Evolutionary conservation across 2,113 vertebrate species (phyloP), one percentile per base, ranked within the genome.

Genomic region (Atrichornis clamosus): DNA sequence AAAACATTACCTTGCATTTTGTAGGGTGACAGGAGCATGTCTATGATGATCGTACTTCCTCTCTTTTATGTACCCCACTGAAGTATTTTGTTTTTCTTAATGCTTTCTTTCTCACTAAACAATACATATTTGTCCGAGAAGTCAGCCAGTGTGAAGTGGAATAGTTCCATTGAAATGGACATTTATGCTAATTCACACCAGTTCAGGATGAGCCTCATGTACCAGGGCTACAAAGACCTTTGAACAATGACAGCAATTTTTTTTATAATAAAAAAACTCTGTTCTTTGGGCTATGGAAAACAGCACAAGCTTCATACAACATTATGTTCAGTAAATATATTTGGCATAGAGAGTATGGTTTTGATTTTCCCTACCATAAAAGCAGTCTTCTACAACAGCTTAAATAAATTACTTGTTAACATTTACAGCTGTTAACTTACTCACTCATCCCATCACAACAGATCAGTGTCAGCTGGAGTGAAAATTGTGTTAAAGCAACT

Each of bases 331-430:
- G 55, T 50, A 73, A 88, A 95, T 84, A 74, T 84, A 63, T 75
- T 80, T 96, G 92, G 75, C 76, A 80, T 37, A 59, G 41, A 49
- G 73, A 68, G 8, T 8, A 64, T 15, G 15, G 20, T 94, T 87
- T 37, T 94, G 79, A 84, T 90, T 90, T 93, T 19, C 62, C 37
- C 44, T 70, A 64, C 39, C 27, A 72, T 7, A 56, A 92, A 92
- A 86, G 15, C 33, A 90, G 35, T 9, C 35, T 87, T 81, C 47
- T 77, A 0, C 56, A 89, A 74, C 35, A 90, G 68, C 52, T 93
- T 90, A 91, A 94, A 96, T 88, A 94, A 97, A 97, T 96, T 87
- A 82, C 93, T 95, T 96, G 95, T 96, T 98, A 97, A 97, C 94
- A 82, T 97, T 96, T 97, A 96, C 94, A 67, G 15, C 92, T 89